Evolutionary conservation across 2,113 vertebrate species (phyloP).

Genomic region (Muntiacus muntjak): DNA sequence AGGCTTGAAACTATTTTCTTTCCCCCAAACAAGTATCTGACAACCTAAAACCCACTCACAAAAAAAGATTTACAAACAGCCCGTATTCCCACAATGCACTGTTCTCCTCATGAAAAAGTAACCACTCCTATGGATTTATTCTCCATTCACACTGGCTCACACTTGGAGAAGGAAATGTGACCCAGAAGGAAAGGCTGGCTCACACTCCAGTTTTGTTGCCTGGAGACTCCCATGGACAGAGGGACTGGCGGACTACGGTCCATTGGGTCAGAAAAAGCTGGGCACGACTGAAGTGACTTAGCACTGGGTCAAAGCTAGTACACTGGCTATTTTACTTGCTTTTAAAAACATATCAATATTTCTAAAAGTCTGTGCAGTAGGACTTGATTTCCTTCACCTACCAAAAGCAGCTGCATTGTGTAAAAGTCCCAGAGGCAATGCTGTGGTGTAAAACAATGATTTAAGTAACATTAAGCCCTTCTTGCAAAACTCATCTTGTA

Average conservation of each 20-base stretch:
- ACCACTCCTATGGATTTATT: neutral
- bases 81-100: neutral
- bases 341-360: slow-evolving; percentile 18
- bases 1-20: slow-evolving; percentile 22
- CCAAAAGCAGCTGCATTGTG: neutral
- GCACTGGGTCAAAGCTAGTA: neutral
- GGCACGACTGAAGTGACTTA: neutral
- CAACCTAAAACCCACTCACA: slow-evolving; percentile 75
- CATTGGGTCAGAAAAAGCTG: neutral
- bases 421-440: slow-evolving; percentile 8
- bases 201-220: neutral
- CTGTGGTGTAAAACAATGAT: slow-evolving; percentile 31
- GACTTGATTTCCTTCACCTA: slow-evolving; percentile 29
- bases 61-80: slow-evolving; percentile 64
- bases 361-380: neutral
- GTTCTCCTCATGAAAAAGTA: slow-evolving; percentile 24
- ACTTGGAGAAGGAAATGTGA: neutral
- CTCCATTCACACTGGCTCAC: neutral
- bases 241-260: neutral
- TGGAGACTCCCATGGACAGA: neutral
- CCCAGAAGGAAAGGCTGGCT: neutral
- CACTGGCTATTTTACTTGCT: neutral
- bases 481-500: slow-evolving; percentile 73
- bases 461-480: slow-evolving; percentile 37
- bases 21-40: slow-evolving; percentile 63